Evolutionary conservation across 2,797 vertebrate species (phyloP).

Genomic region (Eulemur albifrons): DNA sequence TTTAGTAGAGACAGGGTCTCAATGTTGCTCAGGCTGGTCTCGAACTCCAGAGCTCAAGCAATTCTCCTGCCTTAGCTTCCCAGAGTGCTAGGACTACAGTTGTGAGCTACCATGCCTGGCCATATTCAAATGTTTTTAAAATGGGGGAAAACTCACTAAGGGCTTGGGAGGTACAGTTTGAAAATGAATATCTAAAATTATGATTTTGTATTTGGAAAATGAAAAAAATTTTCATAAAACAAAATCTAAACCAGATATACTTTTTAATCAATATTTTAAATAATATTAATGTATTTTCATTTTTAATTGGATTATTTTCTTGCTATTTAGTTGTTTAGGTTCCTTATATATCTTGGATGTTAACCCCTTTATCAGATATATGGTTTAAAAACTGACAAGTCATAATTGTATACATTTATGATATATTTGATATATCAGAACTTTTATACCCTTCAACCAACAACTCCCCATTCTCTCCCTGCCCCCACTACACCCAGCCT

Average conservation of each 20-base stretch:
- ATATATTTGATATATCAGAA: not conserved
- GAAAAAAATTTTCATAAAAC: slow-evolving; percentile 5
- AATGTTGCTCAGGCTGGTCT: no score
- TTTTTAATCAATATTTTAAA: not conserved
- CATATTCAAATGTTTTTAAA: no score
- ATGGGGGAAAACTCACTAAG: not conserved
- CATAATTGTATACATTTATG: not conserved
- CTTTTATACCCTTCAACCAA: not conserved
- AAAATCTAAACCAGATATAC: not conserved
- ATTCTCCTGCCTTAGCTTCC: no score
- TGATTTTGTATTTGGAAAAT: not conserved
- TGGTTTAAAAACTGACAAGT: not conserved
- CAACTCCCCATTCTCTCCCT: not conserved
- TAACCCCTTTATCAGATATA: no score
- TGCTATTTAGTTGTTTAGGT: no score
- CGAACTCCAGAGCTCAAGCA: no score
- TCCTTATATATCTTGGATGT: no score
- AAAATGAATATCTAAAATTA: not conserved
- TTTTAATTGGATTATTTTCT: no score
- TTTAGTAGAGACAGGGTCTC: no score
- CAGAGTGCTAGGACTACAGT: no score
- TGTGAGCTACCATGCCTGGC: no score
- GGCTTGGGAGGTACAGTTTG: not conserved
- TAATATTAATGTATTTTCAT: no score
- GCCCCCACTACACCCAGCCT: not conserved